Base-by-base conservation (phyloP, 2,797 vertebrate genomes). In the Kryptopterus vitreolus region DNA sequence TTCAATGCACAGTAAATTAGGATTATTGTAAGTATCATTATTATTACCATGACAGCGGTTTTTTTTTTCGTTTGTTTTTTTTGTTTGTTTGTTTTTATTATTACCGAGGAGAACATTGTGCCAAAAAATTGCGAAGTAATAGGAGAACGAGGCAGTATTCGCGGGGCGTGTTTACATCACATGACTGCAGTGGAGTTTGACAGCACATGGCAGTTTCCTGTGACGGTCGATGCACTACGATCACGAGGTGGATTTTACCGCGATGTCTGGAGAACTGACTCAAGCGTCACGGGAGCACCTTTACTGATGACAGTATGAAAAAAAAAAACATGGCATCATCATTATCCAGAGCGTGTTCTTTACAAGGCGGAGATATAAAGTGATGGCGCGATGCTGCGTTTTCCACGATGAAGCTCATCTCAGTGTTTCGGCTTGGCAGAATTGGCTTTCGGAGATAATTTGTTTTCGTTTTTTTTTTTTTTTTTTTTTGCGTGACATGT, bases 1-100 rank as follows among this genome's bases (percentile, higher is more conserved):
- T 77, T 85, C 57, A 82, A 88, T 91, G 90, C 91, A 92, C 91
- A 93, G 90, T 84, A 59, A 87, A 82, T 38, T 88, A 78, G 53
- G 81, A 86, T 84, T 83, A 82, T 88, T 92, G 88, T 89, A 89
- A 88, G 89, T 90, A 89, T 87, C 83, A 87, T 82, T 66, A 81
- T 89, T 92, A 91, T 93, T 93, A 91, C 86, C 88, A 89, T 85
- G 38, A 78, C 73, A 66, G 76, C 57, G 71, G 65, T 77, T 80
- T 79, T 77, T 80, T 79, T n/a, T n/a, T n/a, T n/a, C n/a, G n/a
- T n/a, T n/a, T n/a, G n/a, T n/a, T n/a, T n/a, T n/a, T n/a, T n/a
- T n/a, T n/a, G n/a, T n/a, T n/a, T n/a, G n/a, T n/a, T n/a, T n/a
- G n/a, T n/a, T n/a, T n/a, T n/a, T n/a, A n/a, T n/a, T 85, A 78